Base-by-base conservation (phyloP, 2,113 vertebrate species). In the Solea solea region DNA sequence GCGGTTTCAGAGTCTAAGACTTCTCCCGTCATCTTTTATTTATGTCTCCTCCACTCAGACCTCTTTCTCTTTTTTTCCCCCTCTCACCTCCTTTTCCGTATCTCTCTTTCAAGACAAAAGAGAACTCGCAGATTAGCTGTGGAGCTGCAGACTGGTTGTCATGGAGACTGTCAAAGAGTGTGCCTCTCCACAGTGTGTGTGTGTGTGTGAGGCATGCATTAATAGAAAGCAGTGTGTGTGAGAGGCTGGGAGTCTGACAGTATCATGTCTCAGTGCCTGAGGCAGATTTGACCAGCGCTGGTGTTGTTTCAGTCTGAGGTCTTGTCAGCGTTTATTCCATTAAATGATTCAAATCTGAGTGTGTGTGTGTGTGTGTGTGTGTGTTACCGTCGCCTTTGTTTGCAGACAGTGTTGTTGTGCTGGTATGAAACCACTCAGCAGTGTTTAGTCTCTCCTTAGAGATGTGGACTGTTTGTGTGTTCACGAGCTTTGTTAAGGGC, bases 111-210 rank as follows among this genome's bases (percentile, higher is more conserved):
- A 88, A 92, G 91, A 93, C 91, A 93, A 93, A 92, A 90, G 88
- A 74, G 80, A 85, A 82, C 55, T 88, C 80, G 11, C 51, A 57
- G 81, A 83, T 89, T 88, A 83, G 83, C 87, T 68, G 66, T 85
- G 77, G 87, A 87, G 85, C 89, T 92, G 89, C 88, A 91, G 87
- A 81, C 87, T 56, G 80, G 93, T 94, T 91, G 94, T 92, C 93
- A 94, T 94, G 93, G 94, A 93, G 92, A 94, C 93, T 91, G 92
- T 77, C 78, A 82, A 85, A 82, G 85, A 72, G 53, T 80, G 86
- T 80, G 78, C 80, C 71, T 84, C 46, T 76, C 42, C 0, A 53
- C 62, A 64, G 74, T 63, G 76, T 73, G 73, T 74, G 61, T 81
- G 49, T 71, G 61, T 64, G 56, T 51, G 28, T 64, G 56, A 46